Percentiles rank a stretch among this genome's conserved stretches.
phyloP scores from a whole-genome alignment of 2,113 vertebrate genomes.

The Rostratula benghalensis region DNA sequence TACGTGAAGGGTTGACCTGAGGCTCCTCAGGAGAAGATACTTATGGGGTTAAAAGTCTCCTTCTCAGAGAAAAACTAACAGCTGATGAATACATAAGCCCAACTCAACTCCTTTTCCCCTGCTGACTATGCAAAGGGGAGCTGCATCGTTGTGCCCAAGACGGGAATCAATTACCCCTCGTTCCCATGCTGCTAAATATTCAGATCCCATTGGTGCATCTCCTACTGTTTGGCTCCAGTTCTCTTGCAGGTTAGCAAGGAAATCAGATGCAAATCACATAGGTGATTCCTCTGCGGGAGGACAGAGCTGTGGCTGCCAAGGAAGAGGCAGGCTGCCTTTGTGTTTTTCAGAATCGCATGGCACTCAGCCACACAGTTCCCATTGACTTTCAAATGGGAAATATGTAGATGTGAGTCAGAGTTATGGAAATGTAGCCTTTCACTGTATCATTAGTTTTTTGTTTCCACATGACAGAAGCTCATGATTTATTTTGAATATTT shows the following conservation, averaged over 20 bases:
- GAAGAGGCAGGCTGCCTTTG: constrained; percentile 29
- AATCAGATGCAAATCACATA: constrained; percentile 44
- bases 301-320: constrained; percentile 37
- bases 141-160: background rate
- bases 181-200: constrained; percentile 1
- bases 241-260: constrained; percentile 31
- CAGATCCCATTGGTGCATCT: background rate
- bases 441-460: constrained; percentile 66
- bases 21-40: background rate
- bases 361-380: background rate
- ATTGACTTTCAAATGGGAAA: constrained; percentile 63
- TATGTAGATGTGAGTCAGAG: constrained; percentile 42
- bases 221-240: constrained; percentile 21
- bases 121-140: background rate
- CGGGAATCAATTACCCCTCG: background rate
- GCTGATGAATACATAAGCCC: constrained; percentile 8
- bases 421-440: constrained; percentile 65
- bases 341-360: background rate
- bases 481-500: constrained; percentile 61
- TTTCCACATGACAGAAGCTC: constrained; percentile 60
- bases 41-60: background rate
- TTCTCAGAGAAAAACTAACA: background rate
- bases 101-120: background rate
- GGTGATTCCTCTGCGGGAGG: constrained; percentile 38
- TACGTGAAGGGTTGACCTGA: background rate